Evolutionary conservation across 2,888 invertebrate genomes (phyloP).

Genomic region (Drosophila atripex): DNA sequence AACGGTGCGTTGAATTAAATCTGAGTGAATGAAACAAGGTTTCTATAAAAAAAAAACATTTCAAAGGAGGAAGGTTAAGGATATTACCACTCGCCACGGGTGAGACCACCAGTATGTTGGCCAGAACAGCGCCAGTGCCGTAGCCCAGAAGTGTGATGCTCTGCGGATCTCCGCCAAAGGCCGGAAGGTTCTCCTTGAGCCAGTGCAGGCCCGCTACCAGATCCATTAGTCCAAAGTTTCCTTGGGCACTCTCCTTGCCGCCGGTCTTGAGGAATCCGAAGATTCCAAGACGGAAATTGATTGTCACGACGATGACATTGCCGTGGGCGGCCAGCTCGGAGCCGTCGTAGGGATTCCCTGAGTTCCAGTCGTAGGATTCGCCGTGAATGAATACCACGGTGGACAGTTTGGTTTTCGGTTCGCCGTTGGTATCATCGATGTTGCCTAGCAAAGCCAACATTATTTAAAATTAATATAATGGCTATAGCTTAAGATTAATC

Average conservation of each 20-base stretch:
- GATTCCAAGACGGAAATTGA: constrained; percentile 95
- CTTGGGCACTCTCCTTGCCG: constrained; percentile 93
- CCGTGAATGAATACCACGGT: constrained; percentile 96
- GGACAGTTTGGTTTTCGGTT: constrained; percentile 85
- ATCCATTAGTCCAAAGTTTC: constrained; percentile 96
- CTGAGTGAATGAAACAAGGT: constrained; percentile 84
- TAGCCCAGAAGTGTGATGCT: constrained; percentile 97
- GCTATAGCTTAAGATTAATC: not conserved
- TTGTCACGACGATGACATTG: constrained; percentile 94
- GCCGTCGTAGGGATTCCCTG: constrained; percentile 98
- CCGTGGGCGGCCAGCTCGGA: constrained; percentile 96
- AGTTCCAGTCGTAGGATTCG: constrained; percentile 98
- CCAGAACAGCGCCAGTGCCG: constrained; percentile 97
- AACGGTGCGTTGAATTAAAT: constrained; percentile 93
- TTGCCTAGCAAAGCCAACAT: constrained; percentile 9
- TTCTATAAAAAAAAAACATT: not conserved
- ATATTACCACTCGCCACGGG: constrained; percentile 95
- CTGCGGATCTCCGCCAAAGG: constrained; percentile 97
- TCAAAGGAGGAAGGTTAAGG: not conserved
- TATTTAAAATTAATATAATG: not conserved
- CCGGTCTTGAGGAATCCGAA: constrained; percentile 96
- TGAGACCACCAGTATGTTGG: constrained; percentile 97
- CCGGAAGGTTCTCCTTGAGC: constrained; percentile 96
- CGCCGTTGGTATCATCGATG: constrained; percentile 21
- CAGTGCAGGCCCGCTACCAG: constrained; percentile 97